A percentile compares a stretch with the other conserved stretches of the same genome.
Evolutionary conservation across 2,797 vertebrate species (phyloP).

Genomic region (Diplodus sargus): DNA sequence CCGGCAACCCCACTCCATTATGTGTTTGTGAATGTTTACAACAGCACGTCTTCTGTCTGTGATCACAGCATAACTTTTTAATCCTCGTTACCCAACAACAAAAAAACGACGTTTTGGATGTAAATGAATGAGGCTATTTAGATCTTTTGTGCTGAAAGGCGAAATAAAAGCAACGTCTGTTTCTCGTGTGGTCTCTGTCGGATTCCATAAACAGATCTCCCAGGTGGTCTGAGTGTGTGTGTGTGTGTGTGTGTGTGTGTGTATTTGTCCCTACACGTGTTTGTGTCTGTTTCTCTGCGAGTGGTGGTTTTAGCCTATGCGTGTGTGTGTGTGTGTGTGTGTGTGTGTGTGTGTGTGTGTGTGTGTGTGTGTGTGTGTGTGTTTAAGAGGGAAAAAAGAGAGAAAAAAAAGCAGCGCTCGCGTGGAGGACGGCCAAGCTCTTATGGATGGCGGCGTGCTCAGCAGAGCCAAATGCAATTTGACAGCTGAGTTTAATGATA

Average conservation of each 20-base stretch:
- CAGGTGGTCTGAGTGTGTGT: constrained; percentile 86
- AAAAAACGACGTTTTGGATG: constrained; percentile 50
- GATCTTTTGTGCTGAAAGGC: constrained; percentile 61
- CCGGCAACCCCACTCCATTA: constrained; percentile 22
- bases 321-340: constrained; percentile 43
- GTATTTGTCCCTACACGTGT: constrained; percentile 28
- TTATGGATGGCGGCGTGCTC: constrained; percentile 59
- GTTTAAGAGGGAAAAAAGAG: constrained; percentile 70
- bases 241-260: constrained; percentile 35
- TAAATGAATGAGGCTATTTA: constrained; percentile 57
- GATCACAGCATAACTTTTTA: constrained; percentile 48
- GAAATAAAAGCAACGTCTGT: constrained; percentile 68
- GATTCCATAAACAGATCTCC: constrained; percentile 89
- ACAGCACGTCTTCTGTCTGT: constrained; percentile 55
- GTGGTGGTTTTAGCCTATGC: constrained; percentile 37
- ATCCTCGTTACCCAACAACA: constrained; percentile 32
- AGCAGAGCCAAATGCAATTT: constrained; percentile 77
- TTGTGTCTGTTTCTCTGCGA: constrained; percentile 39
- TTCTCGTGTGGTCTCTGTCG: constrained; percentile 66
- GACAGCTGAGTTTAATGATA: constrained; percentile 81
- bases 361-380: constrained; percentile 42
- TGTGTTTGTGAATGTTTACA: constrained; percentile 56
- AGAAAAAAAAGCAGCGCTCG: constrained; percentile 72
- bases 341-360: constrained; percentile 49
- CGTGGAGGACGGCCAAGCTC: constrained; percentile 72